Base-by-base conservation (phyloP, 2,113 vertebrate genomes). In the Mastomys coucha region DNA sequence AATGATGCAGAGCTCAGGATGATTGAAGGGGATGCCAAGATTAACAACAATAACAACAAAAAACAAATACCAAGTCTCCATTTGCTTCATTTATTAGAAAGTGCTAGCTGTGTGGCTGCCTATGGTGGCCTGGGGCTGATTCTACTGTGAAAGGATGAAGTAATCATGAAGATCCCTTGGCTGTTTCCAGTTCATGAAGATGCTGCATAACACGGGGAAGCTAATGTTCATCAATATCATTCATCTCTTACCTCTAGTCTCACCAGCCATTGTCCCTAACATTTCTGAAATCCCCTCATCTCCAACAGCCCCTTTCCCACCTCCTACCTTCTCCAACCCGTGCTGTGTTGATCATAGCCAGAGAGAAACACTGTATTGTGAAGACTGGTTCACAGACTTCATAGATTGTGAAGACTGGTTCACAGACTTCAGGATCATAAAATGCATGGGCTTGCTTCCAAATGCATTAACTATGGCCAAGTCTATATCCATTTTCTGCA, bases 201-300 rank as follows among this genome's bases (percentile, higher is more conserved):
- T 0, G 12, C 13, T 67, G 8, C 16, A 0, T 1, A 82, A 69
- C 11, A n/a, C 5, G 10, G 58, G 42, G 56, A 91, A 20, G 5
- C 12, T 26, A 14, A 67, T 17, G 7, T 1, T 60, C 22, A 14
- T 65, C 7, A 49, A 28, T 4, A 11, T 9, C 1, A 0, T 31
- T 42, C 19, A 24, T 28, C 33, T 67, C 7, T 49, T 60, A 11
- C 10, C 8, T 39, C 13, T 17, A n/a, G 67, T n/a, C 8, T 73
- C 42, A 42, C n/a, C 42, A 22, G 20, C 26, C 67, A 51, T 12
- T 39, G 49, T 0, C 14, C 22, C 42, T 13, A 19, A 49, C 1
- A 7, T 24, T 14, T 70, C 17, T 31, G 17, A 56, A 53, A 7
- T 39, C 26, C 22, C 76, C 20, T 73, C 45, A 5, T 82, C 49